Evolutionary conservation across 92 coral and sea anemone genomes (phyloP).

Genomic region (Diadumene lineata): DNA sequence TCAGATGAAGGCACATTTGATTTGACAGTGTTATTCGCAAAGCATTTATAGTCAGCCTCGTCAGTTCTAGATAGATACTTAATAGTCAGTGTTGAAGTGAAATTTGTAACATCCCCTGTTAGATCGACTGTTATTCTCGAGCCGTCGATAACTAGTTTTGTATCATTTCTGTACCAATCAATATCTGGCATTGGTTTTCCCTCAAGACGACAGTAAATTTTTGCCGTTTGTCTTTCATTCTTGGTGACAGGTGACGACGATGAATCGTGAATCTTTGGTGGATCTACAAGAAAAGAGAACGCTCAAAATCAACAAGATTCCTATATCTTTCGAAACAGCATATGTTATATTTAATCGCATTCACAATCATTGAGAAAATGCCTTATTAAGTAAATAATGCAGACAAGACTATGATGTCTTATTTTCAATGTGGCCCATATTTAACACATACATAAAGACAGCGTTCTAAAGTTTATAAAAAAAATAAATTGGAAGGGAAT

Average conservation of each 20-base stretch:
- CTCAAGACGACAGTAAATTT: slow-evolving; percentile 15
- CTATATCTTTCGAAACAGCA: too few relatives aligned
- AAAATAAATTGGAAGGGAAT: too few relatives aligned
- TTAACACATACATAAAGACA: too few relatives aligned
- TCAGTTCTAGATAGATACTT: slow-evolving; percentile 27
- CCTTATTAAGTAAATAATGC: too few relatives aligned
- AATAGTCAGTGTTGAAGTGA: slow-evolving; percentile 35
- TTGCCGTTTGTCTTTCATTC: slow-evolving; percentile 10
- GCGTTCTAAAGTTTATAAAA: too few relatives aligned
- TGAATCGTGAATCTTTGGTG: neutral
- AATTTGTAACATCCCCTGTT: slow-evolving; percentile 3
- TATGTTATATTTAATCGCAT: too few relatives aligned
- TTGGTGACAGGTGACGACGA: slow-evolving; percentile 25
- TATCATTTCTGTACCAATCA: slow-evolving; percentile 8
- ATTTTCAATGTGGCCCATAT: too few relatives aligned
- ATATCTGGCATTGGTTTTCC: slow-evolving; percentile 19
- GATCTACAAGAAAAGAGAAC: neutral
- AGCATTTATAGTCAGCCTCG: slow-evolving; percentile 38
- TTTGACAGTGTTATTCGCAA: slow-evolving; percentile 15
- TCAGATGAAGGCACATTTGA: slow-evolving; percentile 4
- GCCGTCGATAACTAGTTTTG: neutral
- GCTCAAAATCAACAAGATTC: too few relatives aligned
- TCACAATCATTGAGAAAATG: too few relatives aligned
- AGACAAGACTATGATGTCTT: too few relatives aligned
- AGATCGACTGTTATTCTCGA: slow-evolving; percentile 3